A percentile compares a stretch with the other conserved stretches of the same genome.
Evolutionary conservation across 2,797 vertebrate species (phyloP).

Genomic region (Coregonus sp.): DNA sequence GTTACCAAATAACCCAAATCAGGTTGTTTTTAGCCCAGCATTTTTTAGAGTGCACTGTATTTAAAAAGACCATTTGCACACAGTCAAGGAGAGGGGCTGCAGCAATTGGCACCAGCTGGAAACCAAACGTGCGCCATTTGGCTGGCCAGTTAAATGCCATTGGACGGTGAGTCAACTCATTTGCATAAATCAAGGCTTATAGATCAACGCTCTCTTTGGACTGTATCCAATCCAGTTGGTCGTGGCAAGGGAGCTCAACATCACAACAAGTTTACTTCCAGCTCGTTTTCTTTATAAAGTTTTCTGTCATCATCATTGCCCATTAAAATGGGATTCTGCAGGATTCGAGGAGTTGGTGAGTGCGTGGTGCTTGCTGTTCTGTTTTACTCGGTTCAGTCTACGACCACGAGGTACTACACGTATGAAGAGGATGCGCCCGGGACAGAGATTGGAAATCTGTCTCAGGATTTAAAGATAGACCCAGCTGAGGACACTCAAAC

Average conservation of each 20-base stretch:
- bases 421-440: constrained; percentile 70
- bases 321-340: constrained; percentile 54
- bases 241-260: constrained; percentile 27
- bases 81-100: constrained; percentile 21
- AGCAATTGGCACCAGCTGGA: constrained; percentile 43
- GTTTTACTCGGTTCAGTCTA: constrained; percentile 35
- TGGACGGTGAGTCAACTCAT: constrained; percentile 67
- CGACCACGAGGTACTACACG: constrained; percentile 72
- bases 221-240: constrained; percentile 25
- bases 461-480: constrained; percentile 69
- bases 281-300: constrained; percentile 41
- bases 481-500: constrained; percentile 60
- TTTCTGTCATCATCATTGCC: constrained; percentile 14
- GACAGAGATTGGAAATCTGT: constrained; percentile 72
- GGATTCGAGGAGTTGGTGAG: constrained; percentile 19
- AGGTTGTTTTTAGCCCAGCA: too few relatives aligned
- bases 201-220: constrained; percentile 42
- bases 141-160: constrained; percentile 60
- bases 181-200: constrained; percentile 68
- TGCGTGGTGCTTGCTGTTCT: constrained; percentile 53
- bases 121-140: constrained; percentile 65
- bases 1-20: too few relatives aligned
- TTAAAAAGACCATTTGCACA: constrained; percentile 65
- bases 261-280: constrained; percentile 17
- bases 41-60: constrained; percentile 21